phyloP scores from a whole-genome alignment of 23 tunicate genomes.

The Trididemnum miniatum region DNA sequence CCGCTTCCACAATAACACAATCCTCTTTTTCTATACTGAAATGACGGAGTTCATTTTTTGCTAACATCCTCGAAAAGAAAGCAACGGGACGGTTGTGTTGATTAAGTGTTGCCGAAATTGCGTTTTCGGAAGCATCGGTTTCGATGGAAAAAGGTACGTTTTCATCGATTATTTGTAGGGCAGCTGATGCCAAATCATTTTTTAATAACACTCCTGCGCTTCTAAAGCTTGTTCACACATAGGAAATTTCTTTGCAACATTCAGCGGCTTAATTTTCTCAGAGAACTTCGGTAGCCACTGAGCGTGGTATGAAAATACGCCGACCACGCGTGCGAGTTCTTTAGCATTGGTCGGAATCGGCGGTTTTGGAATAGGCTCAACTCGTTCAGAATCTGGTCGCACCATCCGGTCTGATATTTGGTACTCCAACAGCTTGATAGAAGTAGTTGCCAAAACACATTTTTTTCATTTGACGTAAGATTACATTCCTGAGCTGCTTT shows the following conservation, averaged over 20 bases:
- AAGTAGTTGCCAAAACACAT: background rate
- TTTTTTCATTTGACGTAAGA: slow-evolving; percentile 14
- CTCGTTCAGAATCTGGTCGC: slow-evolving; percentile 32
- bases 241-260: background rate
- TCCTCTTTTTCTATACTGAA: slow-evolving; percentile 33
- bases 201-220: slow-evolving; percentile 5
- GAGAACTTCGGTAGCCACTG: slow-evolving; percentile 33
- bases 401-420: background rate
- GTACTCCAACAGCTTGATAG: slow-evolving; percentile 32
- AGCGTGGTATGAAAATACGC: slow-evolving; percentile 6
- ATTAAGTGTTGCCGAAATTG: slow-evolving; percentile 28
- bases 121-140: slow-evolving; percentile 26
- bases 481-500: slow-evolving; percentile 6
- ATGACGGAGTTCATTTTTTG: slow-evolving; percentile 3
- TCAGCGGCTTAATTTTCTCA: slow-evolving; percentile 7
- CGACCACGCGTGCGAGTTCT: slow-evolving; percentile 9
- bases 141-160: slow-evolving; percentile 16
- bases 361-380: background rate
- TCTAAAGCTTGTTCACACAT: background rate
- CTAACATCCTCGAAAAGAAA: slow-evolving; percentile 9
- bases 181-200: background rate
- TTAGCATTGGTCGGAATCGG: background rate
- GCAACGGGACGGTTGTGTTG: slow-evolving; percentile 29
- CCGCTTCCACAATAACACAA: slow-evolving; percentile 21
- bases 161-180: slow-evolving; percentile 6